Conservation (phyloP, 2,113 vertebrate species). For the Acinonyx jubatus region DNA sequence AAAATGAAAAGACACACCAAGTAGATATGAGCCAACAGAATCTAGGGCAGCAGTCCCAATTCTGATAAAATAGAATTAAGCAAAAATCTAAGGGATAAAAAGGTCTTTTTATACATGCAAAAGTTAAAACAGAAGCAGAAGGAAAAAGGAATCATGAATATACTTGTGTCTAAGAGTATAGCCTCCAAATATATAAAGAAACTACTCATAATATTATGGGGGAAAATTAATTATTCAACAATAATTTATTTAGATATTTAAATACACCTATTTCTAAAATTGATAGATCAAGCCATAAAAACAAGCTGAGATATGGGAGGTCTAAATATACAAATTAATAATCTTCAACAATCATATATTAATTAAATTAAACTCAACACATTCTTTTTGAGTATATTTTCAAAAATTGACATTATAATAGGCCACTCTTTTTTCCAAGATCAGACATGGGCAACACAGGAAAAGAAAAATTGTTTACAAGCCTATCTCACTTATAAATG, state of each 20-base stretch:
- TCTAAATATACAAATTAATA: constrained; percentile 10
- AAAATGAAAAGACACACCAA: constrained; percentile 3
- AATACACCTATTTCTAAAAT: constrained; percentile 1
- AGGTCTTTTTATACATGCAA: not conserved
- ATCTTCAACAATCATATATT: constrained; percentile 45
- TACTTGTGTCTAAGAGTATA: constrained; percentile 16
- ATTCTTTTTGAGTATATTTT: constrained; percentile 37
- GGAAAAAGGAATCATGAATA: constrained; percentile 28
- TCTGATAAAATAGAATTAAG: constrained; percentile 23
- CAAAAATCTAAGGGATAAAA: constrained; percentile 23
- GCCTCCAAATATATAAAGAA: constrained; percentile 23
- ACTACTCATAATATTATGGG: constrained; percentile 14
- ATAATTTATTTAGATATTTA: constrained; percentile 40
- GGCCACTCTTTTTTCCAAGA: constrained; percentile 36
- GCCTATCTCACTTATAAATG: not conserved
- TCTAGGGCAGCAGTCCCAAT: not conserved
- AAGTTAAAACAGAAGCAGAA: constrained; percentile 42
- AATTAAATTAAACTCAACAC: constrained; percentile 33
- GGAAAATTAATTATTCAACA: constrained; percentile 4
- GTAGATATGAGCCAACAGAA: not conserved
- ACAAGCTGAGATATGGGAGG: not conserved
- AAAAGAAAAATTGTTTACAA: constrained; percentile 45
- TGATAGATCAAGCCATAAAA: constrained; percentile 44
- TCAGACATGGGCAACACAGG: not conserved
- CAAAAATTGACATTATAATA: constrained; percentile 37